Conservation (phyloP, 2,797 vertebrate genomes). For the Aeoliscus strigatus region DNA sequence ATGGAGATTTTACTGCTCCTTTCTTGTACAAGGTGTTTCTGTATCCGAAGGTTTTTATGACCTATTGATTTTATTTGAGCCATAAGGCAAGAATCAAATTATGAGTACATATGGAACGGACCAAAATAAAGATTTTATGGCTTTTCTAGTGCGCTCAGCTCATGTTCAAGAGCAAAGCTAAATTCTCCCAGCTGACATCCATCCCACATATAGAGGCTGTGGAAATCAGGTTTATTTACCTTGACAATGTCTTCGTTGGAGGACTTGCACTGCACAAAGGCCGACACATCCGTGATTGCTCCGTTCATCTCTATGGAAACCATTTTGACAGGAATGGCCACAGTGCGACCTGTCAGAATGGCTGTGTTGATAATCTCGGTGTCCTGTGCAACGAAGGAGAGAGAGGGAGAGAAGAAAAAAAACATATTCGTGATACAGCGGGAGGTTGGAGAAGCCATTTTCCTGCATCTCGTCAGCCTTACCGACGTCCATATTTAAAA, state of each 20-base stretch:
- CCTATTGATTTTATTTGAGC: slow-evolving; percentile 44
- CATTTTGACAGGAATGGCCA: slow-evolving; percentile 96
- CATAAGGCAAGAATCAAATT: slow-evolving; percentile 38
- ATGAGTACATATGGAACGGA: slow-evolving; percentile 17
- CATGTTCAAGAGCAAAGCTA: too few relatives aligned
- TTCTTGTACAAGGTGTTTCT: slow-evolving; percentile 17
- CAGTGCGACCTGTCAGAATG: slow-evolving; percentile 91
- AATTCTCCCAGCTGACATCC: slow-evolving; percentile 33
- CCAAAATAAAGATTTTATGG: slow-evolving; percentile 45
- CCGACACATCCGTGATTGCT: slow-evolving; percentile 81
- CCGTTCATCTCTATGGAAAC: slow-evolving; percentile 94
- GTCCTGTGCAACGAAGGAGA: too few relatives aligned
- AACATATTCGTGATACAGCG: slow-evolving; percentile 20
- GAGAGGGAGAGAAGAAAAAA: slow-evolving; percentile 9
- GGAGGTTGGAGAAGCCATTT: slow-evolving; percentile 12
- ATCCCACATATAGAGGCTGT: slow-evolving; percentile 9
- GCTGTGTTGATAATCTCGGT: slow-evolving; percentile 98
- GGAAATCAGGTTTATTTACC: slow-evolving; percentile 68
- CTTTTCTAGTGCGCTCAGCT: slow-evolving; percentile 39
- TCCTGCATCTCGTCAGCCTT: slow-evolving; percentile 35
- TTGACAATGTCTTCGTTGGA: slow-evolving; percentile 96
- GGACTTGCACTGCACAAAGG: slow-evolving; percentile 89
- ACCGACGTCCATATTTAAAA: slow-evolving; percentile 29
- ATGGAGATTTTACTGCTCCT: slow-evolving; percentile 29
- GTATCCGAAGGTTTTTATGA: slow-evolving; percentile 25